phyloP scores from a whole-genome alignment of 2,797 vertebrate species.

The Bradypodion pumilum region DNA sequence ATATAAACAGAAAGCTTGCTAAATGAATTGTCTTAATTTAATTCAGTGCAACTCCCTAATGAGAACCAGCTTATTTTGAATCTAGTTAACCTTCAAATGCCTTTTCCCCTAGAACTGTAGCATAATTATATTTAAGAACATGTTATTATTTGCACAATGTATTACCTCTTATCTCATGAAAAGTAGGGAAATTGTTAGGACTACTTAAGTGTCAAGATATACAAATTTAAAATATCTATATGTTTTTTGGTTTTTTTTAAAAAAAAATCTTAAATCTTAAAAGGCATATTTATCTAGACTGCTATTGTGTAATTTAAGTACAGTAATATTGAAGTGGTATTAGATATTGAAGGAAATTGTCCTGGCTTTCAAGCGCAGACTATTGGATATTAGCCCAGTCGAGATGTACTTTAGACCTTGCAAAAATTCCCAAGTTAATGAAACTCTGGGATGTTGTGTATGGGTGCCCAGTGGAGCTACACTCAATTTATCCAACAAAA shows the following conservation, averaged over 20 bases:
- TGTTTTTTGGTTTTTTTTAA: neutral
- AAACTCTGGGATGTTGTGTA: too few species aligned
- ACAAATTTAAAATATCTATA: constrained; percentile 16
- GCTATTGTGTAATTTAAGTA: constrained; percentile 23
- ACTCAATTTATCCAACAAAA: too few species aligned
- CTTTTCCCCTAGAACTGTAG: constrained; percentile 2
- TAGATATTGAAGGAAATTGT: neutral
- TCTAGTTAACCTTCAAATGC: constrained; percentile 60
- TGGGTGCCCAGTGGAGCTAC: too few species aligned
- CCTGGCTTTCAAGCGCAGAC: neutral
- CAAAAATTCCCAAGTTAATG: too few species aligned
- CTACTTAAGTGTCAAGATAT: constrained; percentile 13
- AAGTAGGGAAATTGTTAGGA: constrained; percentile 35
- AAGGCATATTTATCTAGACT: neutral
- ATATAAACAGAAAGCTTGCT: constrained; percentile 59
- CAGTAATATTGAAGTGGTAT: constrained; percentile 13
- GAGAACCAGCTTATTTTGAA: constrained; percentile 64
- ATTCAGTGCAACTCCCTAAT: constrained; percentile 56
- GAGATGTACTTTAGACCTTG: too few species aligned
- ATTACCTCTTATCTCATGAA: constrained; percentile 49
- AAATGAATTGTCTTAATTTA: constrained; percentile 62
- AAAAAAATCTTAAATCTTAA: constrained; percentile 28
- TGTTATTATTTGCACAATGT: constrained; percentile 48
- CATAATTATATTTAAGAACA: constrained; percentile 61
- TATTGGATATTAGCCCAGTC: too few species aligned